Evolutionary conservation across 2,797 vertebrate species (phyloP).

Genomic region (Amniataba percoides): DNA sequence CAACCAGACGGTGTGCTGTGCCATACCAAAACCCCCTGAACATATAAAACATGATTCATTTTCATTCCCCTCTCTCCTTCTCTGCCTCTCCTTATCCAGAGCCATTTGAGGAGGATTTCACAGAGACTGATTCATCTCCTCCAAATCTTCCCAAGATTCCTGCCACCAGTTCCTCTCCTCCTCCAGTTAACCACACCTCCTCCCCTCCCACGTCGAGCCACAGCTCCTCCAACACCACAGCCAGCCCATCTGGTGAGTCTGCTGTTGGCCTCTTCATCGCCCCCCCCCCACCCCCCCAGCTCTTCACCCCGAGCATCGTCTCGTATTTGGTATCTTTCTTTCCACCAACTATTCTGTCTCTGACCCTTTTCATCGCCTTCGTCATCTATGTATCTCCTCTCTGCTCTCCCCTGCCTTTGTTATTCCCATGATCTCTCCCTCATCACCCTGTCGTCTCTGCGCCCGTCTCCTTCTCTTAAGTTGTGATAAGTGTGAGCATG

Average conservation of each 20-base stretch:
- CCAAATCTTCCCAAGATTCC: slow-evolving; percentile 58
- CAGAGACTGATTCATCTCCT: slow-evolving; percentile 54
- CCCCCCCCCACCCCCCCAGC: background rate
- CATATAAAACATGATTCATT: slow-evolving; percentile 44
- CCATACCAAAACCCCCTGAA: slow-evolving; percentile 10
- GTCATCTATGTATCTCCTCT: slow-evolving; percentile 5
- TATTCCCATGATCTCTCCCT: slow-evolving; percentile 44
- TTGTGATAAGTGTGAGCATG: slow-evolving; percentile 60
- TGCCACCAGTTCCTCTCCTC: slow-evolving; percentile 47
- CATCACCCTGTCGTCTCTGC: slow-evolving; percentile 25
- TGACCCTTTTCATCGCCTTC: slow-evolving; percentile 33
- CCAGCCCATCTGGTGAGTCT: slow-evolving; percentile 78
- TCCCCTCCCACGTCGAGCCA: slow-evolving; percentile 47
- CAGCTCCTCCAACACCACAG: slow-evolving; percentile 68
- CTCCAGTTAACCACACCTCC: slow-evolving; percentile 63
- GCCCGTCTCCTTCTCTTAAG: slow-evolving; percentile 29
- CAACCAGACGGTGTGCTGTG: slow-evolving; percentile 25
- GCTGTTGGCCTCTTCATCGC: background rate
- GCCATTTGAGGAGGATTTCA: slow-evolving; percentile 66
- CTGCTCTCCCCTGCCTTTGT: slow-evolving; percentile 19
- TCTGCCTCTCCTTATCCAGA: slow-evolving; percentile 70
- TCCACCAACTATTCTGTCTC: slow-evolving; percentile 14
- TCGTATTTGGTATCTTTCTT: slow-evolving; percentile 17
- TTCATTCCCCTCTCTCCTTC: slow-evolving; percentile 29
- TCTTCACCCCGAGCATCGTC: slow-evolving; percentile 12